Evolutionary conservation across 2,888 invertebrate genomes (phyloP).

Genomic region (Pollenia amentaria): DNA sequence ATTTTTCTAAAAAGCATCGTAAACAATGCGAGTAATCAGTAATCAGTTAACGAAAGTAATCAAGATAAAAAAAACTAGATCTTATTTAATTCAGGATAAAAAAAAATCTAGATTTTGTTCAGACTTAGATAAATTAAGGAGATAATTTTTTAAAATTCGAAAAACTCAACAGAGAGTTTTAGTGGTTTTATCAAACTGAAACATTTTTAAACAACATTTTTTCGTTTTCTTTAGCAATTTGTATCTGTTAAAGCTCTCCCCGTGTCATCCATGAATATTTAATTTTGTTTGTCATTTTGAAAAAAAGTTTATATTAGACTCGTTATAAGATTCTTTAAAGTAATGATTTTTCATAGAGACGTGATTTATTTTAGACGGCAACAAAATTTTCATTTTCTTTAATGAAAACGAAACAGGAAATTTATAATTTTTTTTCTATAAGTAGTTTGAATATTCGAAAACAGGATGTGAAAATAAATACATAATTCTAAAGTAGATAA

Average conservation of each 20-base stretch:
- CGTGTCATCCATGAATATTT: constrained; percentile 35
- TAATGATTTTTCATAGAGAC: constrained; percentile 30
- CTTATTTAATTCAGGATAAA: too few species aligned
- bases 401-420: constrained; percentile 65
- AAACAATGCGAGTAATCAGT: constrained; percentile 20
- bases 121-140: too few species aligned
- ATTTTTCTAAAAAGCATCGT: too few species aligned
- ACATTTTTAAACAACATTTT: too few species aligned
- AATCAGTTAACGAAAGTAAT: constrained; percentile 28
- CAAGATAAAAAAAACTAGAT: background rate
- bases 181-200: too few species aligned
- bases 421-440: constrained; percentile 20
- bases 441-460: background rate
- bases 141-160: too few species aligned
- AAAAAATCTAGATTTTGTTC: too few species aligned
- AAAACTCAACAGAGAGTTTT: too few species aligned
- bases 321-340: constrained; percentile 5
- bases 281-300: constrained; percentile 1
- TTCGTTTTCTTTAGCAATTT: too few species aligned
- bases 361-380: constrained; percentile 20
- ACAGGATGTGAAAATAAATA: constrained; percentile 43
- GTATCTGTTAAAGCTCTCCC: too few species aligned
- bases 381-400: constrained; percentile 40
- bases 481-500: background rate
- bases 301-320: constrained; percentile 23